These are phyloP conservation scores for Ischnura elegans DNA, from an alignment of 2,888 invertebrate genomes.

Conservation along the genomic window DNA sequence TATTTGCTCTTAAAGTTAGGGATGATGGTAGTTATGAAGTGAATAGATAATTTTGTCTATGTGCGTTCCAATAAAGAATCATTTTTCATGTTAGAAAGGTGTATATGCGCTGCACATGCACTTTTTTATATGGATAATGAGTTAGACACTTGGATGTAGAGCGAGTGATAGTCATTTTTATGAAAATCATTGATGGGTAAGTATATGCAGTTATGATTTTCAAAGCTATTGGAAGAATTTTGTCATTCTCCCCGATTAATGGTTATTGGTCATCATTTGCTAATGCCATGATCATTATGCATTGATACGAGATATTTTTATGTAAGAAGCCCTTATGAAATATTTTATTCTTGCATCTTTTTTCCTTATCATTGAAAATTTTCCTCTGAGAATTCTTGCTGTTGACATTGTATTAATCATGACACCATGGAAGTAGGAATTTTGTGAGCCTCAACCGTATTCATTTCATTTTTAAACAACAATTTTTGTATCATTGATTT, in stretches of 20 bases:
- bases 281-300: conserved; percentile 1
- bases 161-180: neutral
- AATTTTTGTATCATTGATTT: neutral
- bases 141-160: neutral
- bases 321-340: neutral
- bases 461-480: too few species aligned
- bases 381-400: neutral
- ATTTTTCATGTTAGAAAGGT: neutral
- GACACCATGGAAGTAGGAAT: neutral
- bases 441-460: neutral
- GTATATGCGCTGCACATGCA: neutral
- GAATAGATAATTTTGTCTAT: too few species aligned
- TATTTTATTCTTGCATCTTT: neutral
- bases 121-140: neutral
- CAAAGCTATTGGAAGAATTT: neutral
- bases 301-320: neutral
- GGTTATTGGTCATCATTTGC: neutral
- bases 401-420: neutral
- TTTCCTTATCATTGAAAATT: neutral
- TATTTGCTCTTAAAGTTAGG: neutral
- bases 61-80: neutral
- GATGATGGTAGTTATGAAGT: neutral
- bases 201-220: neutral
- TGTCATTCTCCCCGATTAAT: neutral
- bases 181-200: neutral